phyloP scores from a whole-genome alignment of 23 tunicate species.

The Clavelina lepadiformis region DNA sequence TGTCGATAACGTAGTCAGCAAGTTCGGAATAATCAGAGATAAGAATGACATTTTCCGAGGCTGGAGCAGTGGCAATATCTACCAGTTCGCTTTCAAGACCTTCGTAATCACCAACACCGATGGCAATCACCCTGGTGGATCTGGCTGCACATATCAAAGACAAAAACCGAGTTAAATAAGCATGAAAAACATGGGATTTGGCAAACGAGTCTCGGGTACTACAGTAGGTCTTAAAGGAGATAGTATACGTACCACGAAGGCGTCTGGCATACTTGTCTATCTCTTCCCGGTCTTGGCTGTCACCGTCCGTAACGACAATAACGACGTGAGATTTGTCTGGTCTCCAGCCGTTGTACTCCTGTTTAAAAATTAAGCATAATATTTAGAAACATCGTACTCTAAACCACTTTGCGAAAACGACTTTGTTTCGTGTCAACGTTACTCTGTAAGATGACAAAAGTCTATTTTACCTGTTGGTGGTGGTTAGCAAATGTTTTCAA shows the following conservation, averaged over 20 bases:
- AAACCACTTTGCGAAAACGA: not conserved
- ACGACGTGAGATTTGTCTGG: conserved; percentile 32
- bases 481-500: conserved; percentile 39
- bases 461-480: conserved; percentile 41
- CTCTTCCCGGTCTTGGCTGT: conserved; percentile 36
- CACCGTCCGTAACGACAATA: conserved; percentile 69
- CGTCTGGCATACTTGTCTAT: conserved; percentile 19
- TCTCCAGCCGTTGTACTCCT: conserved; percentile 88
- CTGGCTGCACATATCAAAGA: conserved; percentile 29
- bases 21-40: conserved; percentile 40
- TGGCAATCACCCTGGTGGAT: conserved; percentile 73
- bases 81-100: conserved; percentile 37
- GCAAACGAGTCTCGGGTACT: no score
- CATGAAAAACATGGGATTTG: no score
- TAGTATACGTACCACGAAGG: conserved; percentile 14
- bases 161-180: no score
- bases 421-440: no score
- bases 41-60: conserved; percentile 41
- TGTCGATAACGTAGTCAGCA: not conserved
- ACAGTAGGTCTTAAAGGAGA: not conserved
- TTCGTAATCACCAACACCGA: conserved; percentile 62
- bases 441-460: not conserved
- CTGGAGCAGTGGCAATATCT: conserved; percentile 58
- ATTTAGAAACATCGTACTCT: not conserved
- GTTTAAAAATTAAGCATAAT: not conserved